These are phyloP conservation scores for Rhagophthalmus giganteus DNA, from an alignment of 2,888 invertebrate species.

Conservation along the genomic window DNA sequence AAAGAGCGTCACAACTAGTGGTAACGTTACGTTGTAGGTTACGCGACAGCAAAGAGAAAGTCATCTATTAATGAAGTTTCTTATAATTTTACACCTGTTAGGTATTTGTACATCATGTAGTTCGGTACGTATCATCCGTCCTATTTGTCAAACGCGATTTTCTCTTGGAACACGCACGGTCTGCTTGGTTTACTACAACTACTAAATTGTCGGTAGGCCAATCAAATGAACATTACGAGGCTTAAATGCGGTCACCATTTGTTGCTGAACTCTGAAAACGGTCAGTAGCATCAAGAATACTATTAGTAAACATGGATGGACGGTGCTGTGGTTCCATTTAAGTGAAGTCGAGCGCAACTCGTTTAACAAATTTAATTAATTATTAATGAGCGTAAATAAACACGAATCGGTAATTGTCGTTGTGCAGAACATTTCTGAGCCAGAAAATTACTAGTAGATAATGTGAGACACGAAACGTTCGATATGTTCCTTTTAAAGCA, in stretches of 20 bases:
- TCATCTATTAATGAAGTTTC: no score
- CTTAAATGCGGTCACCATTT: slow-evolving; percentile 8
- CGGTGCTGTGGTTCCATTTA: no score
- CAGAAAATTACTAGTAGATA: no score
- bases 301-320: slow-evolving; percentile 10
- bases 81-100: background rate
- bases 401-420: no score
- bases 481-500: no score
- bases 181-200: slow-evolving; percentile 2
- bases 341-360: no score
- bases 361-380: no score
- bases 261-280: slow-evolving; percentile 11
- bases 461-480: no score
- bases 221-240: slow-evolving; percentile 8
- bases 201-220: slow-evolving; percentile 9
- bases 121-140: slow-evolving; percentile 5
- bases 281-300: slow-evolving; percentile 10
- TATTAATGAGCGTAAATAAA: no score
- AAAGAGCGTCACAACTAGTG: no score
- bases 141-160: slow-evolving; percentile 11
- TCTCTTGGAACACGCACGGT: slow-evolving; percentile 4
- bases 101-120: background rate
- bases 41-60: background rate
- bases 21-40: background rate
- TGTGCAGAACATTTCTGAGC: no score